These are phyloP conservation scores for Montipora efflorescens DNA, from an alignment of 64 coral and sea anemone genomes.

Conservation along the genomic window DNA sequence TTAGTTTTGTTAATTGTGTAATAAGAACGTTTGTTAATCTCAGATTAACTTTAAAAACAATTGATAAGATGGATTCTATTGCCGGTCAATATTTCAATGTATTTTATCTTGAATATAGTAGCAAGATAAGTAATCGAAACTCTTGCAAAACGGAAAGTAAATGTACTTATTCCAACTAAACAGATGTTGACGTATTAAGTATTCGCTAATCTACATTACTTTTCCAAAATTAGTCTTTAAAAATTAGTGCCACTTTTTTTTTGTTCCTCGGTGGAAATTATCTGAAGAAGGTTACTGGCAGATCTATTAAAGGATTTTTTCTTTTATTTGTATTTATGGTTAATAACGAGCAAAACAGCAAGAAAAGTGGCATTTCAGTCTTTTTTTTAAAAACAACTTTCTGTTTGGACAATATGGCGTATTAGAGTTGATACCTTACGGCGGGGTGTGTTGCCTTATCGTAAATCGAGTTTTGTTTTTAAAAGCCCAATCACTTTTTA, in stretches of 20 bases:
- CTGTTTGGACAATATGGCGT: conserved; percentile 4
- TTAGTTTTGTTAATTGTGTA: too few species aligned
- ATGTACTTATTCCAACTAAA: too few species aligned
- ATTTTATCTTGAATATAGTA: not conserved
- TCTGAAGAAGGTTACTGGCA: too few species aligned
- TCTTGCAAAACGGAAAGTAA: not conserved
- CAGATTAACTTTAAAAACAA: too few species aligned
- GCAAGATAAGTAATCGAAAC: not conserved
- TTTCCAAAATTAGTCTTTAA: not conserved
- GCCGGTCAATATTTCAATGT: not conserved
- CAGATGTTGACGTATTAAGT: not conserved
- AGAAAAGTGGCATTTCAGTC: not conserved
- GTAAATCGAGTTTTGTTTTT: not conserved
- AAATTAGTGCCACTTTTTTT: not conserved
- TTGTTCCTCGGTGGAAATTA: not conserved
- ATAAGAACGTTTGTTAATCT: too few species aligned
- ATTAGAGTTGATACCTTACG: not conserved
- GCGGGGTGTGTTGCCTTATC: not conserved
- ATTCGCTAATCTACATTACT: conserved; percentile 13
- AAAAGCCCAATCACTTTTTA: not conserved
- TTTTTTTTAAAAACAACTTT: not conserved
- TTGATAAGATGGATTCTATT: not conserved
- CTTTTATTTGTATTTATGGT: not conserved
- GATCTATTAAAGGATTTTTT: too few species aligned
- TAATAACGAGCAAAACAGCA: not conserved